Percentiles rank a stretch among this genome's conserved stretches.
phyloP scores from a whole-genome alignment of 1,140 invertebrate genomes.

The Melipona quadrifasciata region DNA sequence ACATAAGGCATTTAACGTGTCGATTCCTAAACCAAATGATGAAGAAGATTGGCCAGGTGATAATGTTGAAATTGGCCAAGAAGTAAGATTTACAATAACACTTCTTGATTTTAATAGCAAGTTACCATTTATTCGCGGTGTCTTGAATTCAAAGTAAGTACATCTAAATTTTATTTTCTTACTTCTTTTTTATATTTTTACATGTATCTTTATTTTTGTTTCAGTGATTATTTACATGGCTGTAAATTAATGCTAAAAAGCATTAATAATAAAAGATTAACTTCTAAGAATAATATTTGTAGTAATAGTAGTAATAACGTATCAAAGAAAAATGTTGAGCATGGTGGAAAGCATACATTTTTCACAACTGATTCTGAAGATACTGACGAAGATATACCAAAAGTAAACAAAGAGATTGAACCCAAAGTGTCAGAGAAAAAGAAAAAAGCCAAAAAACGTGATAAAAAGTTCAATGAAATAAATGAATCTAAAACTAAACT shows the following conservation, averaged over 20 bases:
- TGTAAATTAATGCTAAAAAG: conserved; percentile 45
- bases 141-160: conserved; percentile 81
- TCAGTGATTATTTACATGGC: conserved; percentile 66
- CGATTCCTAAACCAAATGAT: conserved; percentile 83
- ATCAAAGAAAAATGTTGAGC: not conserved
- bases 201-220: conserved; percentile 8
- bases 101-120: conserved; percentile 82
- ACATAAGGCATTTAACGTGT: conserved; percentile 86
- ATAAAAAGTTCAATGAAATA: conserved; percentile 2
- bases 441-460: conserved; percentile 20
- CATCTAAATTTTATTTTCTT: conserved; percentile 70
- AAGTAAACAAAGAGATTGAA: not conserved
- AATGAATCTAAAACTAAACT: not conserved
- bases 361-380: conserved; percentile 33
- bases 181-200: not conserved
- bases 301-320: not conserved
- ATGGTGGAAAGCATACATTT: not conserved
- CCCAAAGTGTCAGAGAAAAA: conserved; percentile 22
- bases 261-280: not conserved
- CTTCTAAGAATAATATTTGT: not conserved
- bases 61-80: conserved; percentile 82
- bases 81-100: conserved; percentile 83
- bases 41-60: conserved; percentile 83
- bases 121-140: conserved; percentile 84
- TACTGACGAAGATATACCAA: not conserved